Evolutionary conservation across 2,113 vertebrate species (phyloP).

Genomic region (Heliornis fulica): DNA sequence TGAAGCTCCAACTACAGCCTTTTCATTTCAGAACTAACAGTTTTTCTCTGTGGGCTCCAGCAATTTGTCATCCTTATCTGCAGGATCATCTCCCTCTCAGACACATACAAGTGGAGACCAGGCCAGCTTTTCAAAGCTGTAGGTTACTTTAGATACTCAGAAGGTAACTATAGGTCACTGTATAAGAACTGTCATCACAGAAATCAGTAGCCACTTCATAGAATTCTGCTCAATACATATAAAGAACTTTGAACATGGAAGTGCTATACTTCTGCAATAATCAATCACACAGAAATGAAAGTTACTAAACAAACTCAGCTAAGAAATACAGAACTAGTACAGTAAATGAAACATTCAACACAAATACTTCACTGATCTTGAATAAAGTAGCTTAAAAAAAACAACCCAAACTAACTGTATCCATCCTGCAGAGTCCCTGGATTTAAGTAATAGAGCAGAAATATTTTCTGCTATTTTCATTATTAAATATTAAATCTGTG

Average conservation of each 20-base stretch:
- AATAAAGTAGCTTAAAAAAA: background rate
- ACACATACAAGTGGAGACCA: background rate
- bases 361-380: background rate
- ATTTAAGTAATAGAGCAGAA: background rate
- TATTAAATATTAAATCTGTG: background rate
- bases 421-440: background rate
- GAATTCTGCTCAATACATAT: background rate
- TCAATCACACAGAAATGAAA: background rate
- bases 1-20: background rate
- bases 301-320: background rate
- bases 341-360: background rate
- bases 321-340: background rate
- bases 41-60: background rate
- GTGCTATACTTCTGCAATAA: background rate
- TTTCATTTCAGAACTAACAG: background rate
- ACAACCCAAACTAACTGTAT: background rate
- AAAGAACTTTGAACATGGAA: background rate
- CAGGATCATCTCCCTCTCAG: background rate
- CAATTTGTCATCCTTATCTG: background rate
- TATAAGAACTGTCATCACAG: background rate
- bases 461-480: background rate
- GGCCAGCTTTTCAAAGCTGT: background rate
- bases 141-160: background rate
- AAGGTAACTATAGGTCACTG: background rate
- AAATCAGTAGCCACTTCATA: background rate